phyloP scores from a whole-genome alignment of 2,113 vertebrate genomes.

The Sinocyclocheilus anophthalmus region DNA sequence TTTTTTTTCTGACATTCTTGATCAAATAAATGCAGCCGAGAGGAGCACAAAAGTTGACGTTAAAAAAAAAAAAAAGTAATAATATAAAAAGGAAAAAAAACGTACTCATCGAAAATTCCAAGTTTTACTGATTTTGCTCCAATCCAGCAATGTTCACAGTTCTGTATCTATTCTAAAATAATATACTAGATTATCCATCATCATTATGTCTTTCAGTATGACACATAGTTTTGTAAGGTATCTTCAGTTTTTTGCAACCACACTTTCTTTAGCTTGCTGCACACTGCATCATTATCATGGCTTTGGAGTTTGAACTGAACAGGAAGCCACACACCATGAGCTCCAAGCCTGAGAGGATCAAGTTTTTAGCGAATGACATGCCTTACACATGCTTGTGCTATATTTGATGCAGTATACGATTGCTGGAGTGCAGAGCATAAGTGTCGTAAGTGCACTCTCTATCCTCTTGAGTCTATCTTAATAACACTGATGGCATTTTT shows the following conservation, averaged over 20 bases:
- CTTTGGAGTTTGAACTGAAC: slow-evolving; percentile 6
- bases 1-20: background rate
- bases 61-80: no score
- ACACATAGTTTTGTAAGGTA: background rate
- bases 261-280: background rate
- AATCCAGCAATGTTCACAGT: background rate
- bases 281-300: slow-evolving; percentile 1
- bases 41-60: no score
- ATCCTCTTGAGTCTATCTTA: slow-evolving; percentile 18
- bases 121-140: background rate
- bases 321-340: slow-evolving; percentile 8
- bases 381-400: slow-evolving; percentile 14
- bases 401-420: slow-evolving; percentile 22
- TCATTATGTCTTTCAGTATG: background rate
- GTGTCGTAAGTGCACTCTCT: slow-evolving; percentile 36
- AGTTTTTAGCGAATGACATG: slow-evolving; percentile 14
- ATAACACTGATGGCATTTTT: slow-evolving; percentile 13
- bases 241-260: slow-evolving; percentile 13
- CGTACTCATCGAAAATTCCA: no score
- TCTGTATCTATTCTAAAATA: background rate
- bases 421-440: background rate
- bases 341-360: slow-evolving; percentile 8
- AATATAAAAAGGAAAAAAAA: no score
- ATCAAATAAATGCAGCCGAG: background rate
- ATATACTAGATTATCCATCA: no score